These are phyloP conservation scores for Halcyon smyrnensis DNA, from an alignment of 2,797 vertebrate species.

Conservation along the genomic window DNA sequence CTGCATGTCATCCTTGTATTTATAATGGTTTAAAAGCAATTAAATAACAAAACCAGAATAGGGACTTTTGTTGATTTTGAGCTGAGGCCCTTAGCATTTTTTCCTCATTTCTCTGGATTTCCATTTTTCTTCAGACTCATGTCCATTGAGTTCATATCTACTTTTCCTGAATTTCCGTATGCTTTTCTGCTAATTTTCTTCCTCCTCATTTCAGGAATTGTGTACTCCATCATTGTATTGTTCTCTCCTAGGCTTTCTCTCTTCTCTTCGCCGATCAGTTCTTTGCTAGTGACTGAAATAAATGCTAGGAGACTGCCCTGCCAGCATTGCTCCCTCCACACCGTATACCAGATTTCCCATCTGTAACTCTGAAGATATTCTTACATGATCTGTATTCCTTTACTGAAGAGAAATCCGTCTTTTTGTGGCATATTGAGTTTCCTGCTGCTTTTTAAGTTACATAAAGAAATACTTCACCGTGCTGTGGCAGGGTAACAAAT, in stretches of 20 bases:
- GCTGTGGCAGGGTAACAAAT: neutral
- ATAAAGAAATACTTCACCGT: neutral
- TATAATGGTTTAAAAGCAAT: neutral
- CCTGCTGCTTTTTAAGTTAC: neutral
- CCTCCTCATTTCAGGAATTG: neutral
- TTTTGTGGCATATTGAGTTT: neutral
- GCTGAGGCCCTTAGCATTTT: neutral
- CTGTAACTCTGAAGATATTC: neutral
- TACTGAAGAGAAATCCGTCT: neutral
- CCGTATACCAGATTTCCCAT: neutral
- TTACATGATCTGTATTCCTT: neutral
- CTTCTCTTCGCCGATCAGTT: neutral
- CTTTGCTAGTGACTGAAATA: neutral
- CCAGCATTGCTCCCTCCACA: neutral
- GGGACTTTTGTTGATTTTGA: neutral
- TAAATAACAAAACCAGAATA: neutral
- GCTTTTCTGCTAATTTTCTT: neutral
- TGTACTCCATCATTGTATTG: neutral
- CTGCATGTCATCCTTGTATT: neutral
- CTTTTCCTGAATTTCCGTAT: neutral
- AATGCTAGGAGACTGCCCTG: neutral
- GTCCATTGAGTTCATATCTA: neutral
- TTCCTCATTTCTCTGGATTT: neutral
- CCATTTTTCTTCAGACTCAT: neutral
- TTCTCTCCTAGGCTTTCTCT: neutral